Base-by-base conservation (phyloP, 53 echinoderm and acorn worm genomes). In the Temnopleurus reevesii region DNA sequence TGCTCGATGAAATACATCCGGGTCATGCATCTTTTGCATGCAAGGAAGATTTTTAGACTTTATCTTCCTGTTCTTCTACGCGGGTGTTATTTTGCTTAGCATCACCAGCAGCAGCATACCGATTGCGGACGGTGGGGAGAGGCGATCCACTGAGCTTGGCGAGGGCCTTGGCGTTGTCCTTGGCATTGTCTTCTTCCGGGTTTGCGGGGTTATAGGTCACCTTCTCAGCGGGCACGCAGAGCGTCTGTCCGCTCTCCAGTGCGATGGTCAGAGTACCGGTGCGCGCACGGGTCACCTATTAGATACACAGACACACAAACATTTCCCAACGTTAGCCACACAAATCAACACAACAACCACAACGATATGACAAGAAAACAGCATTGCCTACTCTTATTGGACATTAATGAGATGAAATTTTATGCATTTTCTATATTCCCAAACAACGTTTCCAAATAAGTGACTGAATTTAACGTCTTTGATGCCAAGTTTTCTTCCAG, bases 231-330 rank as follows among this genome's bases (percentile, higher is more conserved):
- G 95, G 95, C 55, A 95, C 91, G 45, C 89, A 93, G 46, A 95
- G 82, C 18, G 89, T 91, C 57, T 89, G 91, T 5, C 95, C 95
- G 31, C 92, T 93, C 57, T 95, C 95, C 24, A 95, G 87, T 8
- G 90, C 95, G 51, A 95, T 89, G 27, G 92, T 95, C n/a, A 95
- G 86, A 6, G 95, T 95, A 85, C 95, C 95, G 25, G 91, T 89
- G 21, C 95, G 91, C 8, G 92, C 83, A 29, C 95, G 92, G 53
- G 89, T 93, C 27, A 66, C 89, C 95, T 95, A 28, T 77, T 43
- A 63, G 25, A 44, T 5, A 21, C 83, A 86, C 64, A 47, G 18
- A 49, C 79, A 28, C 27, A 65, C 24, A 28, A 27, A 15, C 15
- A 10, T 10, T 10, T 10, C 8, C 29, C 49, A 30, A 49, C 79